A percentile compares a stretch with the other conserved stretches of the same genome.
These are phyloP conservation scores for Phoxinus dragarum DNA, from an alignment of 2,797 vertebrate genomes.

Conservation along the genomic window DNA sequence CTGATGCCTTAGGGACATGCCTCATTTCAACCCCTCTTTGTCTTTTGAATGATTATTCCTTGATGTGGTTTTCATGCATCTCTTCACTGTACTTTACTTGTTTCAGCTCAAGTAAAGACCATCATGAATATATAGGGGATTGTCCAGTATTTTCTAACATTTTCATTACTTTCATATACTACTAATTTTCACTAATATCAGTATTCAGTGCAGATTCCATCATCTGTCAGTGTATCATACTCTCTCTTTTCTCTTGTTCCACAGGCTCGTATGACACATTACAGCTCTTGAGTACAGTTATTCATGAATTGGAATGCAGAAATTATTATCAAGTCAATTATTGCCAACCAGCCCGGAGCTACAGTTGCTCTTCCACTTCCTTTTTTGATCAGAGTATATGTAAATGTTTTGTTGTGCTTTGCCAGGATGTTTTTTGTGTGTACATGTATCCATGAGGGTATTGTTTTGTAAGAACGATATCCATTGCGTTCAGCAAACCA, in stretches of 20 bases:
- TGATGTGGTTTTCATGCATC: slow-evolving; percentile 16
- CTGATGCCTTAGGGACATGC: slow-evolving; percentile 31
- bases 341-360: background rate
- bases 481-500: background rate
- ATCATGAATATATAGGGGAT: background rate
- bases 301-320: slow-evolving; percentile 14
- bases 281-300: background rate
- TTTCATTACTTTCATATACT: background rate
- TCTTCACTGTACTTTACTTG: slow-evolving; percentile 6
- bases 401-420: slow-evolving; percentile 31
- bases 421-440: background rate
- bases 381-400: slow-evolving; percentile 19
- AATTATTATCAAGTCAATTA: background rate
- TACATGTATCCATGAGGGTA: background rate
- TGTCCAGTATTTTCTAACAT: background rate
- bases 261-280: background rate
- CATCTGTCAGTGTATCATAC: background rate
- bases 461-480: slow-evolving; percentile 28
- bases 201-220: background rate
- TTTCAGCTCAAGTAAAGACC: background rate
- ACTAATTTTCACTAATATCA: background rate
- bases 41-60: slow-evolving; percentile 9
- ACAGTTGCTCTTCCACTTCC: slow-evolving; percentile 3
- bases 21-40: slow-evolving; percentile 29
- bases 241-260: background rate